Evolutionary conservation across 2,888 invertebrate genomes (phyloP).

Genomic region (Ctenicera cuprea): DNA sequence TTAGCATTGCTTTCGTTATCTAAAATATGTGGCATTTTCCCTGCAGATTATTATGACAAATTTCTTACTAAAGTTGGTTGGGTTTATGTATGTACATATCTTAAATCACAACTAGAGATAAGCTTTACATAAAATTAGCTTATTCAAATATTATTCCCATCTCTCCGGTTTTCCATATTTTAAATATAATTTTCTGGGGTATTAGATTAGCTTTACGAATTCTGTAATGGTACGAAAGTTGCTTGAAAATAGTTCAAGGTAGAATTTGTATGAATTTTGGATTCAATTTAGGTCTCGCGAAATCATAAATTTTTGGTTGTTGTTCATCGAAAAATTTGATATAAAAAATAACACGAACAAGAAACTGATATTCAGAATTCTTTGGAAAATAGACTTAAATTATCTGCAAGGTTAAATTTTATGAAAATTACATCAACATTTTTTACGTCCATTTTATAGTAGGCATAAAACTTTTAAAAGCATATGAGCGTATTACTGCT

Average conservation of each 20-base stretch:
- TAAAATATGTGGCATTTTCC: background rate
- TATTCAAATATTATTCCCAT: constrained; percentile 21
- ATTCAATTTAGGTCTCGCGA: too few relatives aligned
- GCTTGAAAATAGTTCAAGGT: background rate
- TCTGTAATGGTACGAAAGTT: too few relatives aligned
- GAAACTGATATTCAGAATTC: too few relatives aligned
- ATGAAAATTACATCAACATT: constrained; percentile 21
- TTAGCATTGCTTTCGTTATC: background rate
- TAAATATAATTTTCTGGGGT: background rate
- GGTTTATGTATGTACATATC: background rate
- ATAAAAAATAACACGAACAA: too few relatives aligned
- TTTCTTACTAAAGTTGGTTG: background rate
- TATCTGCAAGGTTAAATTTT: constrained; percentile 30
- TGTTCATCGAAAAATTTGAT: too few relatives aligned
- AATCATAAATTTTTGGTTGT: too few relatives aligned
- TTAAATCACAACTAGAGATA: constrained; percentile 19
- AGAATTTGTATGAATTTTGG: too few relatives aligned
- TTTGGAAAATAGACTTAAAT: background rate
- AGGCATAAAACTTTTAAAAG: constrained; percentile 18
- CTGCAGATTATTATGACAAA: background rate
- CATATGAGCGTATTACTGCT: constrained; percentile 4
- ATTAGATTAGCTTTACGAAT: constrained; percentile 1
- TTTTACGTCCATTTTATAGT: constrained; percentile 19
- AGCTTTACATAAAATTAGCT: constrained; percentile 23
- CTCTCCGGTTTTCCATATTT: constrained; percentile 11